Evolutionary conservation across 2,888 invertebrate species (phyloP), one percentile per base, ranked within the genome.

Genomic region (Drosophila kuntzei): DNA sequence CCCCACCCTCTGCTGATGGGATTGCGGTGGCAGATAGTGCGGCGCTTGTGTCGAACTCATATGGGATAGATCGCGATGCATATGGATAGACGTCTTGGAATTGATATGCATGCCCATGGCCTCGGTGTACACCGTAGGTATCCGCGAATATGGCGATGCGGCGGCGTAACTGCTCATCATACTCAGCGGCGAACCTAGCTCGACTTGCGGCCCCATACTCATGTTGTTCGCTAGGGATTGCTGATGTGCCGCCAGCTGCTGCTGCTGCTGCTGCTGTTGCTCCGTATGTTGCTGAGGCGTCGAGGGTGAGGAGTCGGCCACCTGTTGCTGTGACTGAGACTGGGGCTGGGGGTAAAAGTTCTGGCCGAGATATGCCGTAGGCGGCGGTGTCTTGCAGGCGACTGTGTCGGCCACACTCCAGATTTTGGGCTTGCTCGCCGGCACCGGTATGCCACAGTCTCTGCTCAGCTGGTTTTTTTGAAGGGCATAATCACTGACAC

Each of bases 401-500:
- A 97, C 97, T 72, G 97, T 97, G 92, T 97, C 97, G 67, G 97
- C 97, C 89, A 98, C 93, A 43, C 97, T 97, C 98, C 97, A 98
- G 91, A 98, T 98, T 94, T 98, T 98, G 79, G 98, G 97, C 92
- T 98, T 98, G 78, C 96, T 96, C 59, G 97, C 96, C 59, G 97
- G 97, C 80, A 97, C 95, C 47, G 97, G 97, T 46, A 97, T 96
- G 46, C 97, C 97, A 92, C 97, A 97, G 90, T 97, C 97, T 57
- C 95, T 95, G 73, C 94, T 93, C 86, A 94, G 94, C 90, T 93
- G 91, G 91, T 92, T 92, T 92, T 92, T 94, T 91, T 91, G 89
- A 90, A 90, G 84, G 92, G 75, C 93, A 68, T 93, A 91, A 78
- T 94, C 94, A 49, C 72, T 74, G 20, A 8, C 27, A n/a, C 36